Percentiles rank a stretch among this genome's conserved stretches.
Evolutionary conservation across 1,140 invertebrate genomes (phyloP).

Genomic region (Diorhabda elongata): DNA sequence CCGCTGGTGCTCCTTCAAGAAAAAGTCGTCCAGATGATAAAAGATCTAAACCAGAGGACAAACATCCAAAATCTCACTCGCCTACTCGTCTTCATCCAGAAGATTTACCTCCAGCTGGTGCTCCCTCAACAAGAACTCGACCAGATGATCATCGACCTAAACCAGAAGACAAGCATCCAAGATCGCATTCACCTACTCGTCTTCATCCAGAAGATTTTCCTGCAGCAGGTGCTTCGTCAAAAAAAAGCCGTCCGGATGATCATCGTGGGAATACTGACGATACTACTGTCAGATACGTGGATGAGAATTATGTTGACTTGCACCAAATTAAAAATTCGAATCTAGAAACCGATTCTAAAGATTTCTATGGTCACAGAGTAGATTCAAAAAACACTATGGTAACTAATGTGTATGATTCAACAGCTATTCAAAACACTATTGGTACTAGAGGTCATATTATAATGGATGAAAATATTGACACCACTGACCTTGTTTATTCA

Average conservation of each 20-base stretch:
- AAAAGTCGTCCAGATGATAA: not conserved
- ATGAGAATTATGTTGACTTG: conserved; percentile 32
- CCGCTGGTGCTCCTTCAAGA: conserved; percentile 6
- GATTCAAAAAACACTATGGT: conserved; percentile 36
- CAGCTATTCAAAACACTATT: conserved; percentile 41
- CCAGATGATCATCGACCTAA: not conserved
- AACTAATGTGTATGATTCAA: conserved; percentile 39
- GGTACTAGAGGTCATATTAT: conserved; percentile 38
- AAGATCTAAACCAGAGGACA: not conserved
- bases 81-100: not conserved
- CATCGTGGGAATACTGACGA: not conserved
- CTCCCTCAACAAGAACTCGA: not conserved
- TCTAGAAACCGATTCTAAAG: conserved; percentile 31
- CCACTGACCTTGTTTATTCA: conserved; percentile 40
- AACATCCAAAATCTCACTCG: too few species aligned
- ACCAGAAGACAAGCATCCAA: not conserved
- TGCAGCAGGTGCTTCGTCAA: conserved; percentile 5
- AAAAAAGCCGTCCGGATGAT: not conserved
- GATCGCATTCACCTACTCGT: not conserved
- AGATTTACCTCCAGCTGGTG: conserved; percentile 8
- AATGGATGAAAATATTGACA: conserved; percentile 33
- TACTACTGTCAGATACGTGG: conserved; percentile 18
- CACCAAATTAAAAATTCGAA: conserved; percentile 20
- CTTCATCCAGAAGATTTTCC: conserved; percentile 2
- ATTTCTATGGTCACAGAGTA: conserved; percentile 40